Evolutionary conservation across 2,113 vertebrate genomes (phyloP).

Genomic region (Tyto alba): DNA sequence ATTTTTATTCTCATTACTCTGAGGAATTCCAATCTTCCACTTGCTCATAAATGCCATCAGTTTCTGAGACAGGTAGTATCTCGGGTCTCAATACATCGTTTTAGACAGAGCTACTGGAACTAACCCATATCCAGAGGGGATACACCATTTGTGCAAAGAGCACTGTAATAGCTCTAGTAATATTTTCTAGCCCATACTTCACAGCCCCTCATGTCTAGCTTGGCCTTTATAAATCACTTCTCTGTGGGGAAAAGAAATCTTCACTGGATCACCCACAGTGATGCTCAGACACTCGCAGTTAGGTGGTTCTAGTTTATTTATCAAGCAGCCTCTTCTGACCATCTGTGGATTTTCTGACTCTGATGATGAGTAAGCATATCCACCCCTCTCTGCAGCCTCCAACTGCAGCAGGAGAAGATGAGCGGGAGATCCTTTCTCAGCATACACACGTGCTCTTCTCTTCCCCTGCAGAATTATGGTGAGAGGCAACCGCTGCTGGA

Average conservation of each 20-base stretch:
- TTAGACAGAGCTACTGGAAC: conserved; percentile 5
- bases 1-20: not conserved
- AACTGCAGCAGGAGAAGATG: not conserved
- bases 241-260: not conserved
- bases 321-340: not conserved
- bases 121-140: not conserved
- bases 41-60: not conserved
- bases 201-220: not conserved
- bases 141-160: not conserved
- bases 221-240: not conserved
- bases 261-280: not conserved
- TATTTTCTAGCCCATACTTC: not conserved
- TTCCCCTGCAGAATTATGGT: not conserved
- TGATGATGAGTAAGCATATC: not conserved
- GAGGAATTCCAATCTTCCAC: not conserved
- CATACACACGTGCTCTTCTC: not conserved
- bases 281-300: not conserved
- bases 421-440: not conserved
- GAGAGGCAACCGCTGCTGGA: not conserved
- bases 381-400: not conserved
- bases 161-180: not conserved
- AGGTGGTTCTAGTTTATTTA: not conserved
- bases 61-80: not conserved
- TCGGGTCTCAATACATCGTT: not conserved
- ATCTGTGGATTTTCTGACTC: not conserved